phyloP scores from a whole-genome alignment of 2,797 vertebrate species.

The Linurgus olivaceus region DNA sequence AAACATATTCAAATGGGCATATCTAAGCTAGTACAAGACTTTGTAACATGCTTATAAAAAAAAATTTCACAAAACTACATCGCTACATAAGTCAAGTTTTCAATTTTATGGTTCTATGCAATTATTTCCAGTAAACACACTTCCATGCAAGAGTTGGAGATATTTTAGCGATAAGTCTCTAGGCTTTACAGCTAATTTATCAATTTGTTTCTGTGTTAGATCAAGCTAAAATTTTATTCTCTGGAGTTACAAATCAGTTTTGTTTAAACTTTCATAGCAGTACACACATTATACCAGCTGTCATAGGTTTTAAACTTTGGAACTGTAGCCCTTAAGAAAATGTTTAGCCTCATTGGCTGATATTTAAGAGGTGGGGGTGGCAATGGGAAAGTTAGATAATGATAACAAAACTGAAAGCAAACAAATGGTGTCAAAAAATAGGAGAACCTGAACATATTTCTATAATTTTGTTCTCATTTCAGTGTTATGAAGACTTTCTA shows the following conservation, averaged over 20 bases:
- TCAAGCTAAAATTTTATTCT: not conserved
- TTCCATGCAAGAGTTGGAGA: not conserved
- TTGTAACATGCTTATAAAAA: not conserved
- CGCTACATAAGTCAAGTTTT: not conserved
- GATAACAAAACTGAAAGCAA: not conserved
- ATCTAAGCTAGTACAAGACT: not conserved
- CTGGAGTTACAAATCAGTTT: not conserved
- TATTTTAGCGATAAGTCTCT: not conserved
- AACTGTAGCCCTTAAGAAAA: not conserved
- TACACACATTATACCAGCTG: not conserved
- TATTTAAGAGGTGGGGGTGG: fast-evolving
- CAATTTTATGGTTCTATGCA: not conserved
- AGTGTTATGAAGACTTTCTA: not conserved
- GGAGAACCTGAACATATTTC: not conserved
- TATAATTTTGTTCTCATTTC: not conserved
- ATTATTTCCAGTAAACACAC: not conserved
- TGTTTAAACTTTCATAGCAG: not conserved
- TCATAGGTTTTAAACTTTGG: not conserved
- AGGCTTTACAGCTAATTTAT: not conserved
- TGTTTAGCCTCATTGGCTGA: not conserved
- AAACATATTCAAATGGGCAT: not conserved
- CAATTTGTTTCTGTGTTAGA: not conserved
- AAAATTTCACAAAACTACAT: not conserved
- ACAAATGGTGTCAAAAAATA: not conserved
- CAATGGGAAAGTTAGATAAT: not conserved